phyloP scores from a whole-genome alignment of 2,888 invertebrate genomes.

The Gryllus longicercus region DNA sequence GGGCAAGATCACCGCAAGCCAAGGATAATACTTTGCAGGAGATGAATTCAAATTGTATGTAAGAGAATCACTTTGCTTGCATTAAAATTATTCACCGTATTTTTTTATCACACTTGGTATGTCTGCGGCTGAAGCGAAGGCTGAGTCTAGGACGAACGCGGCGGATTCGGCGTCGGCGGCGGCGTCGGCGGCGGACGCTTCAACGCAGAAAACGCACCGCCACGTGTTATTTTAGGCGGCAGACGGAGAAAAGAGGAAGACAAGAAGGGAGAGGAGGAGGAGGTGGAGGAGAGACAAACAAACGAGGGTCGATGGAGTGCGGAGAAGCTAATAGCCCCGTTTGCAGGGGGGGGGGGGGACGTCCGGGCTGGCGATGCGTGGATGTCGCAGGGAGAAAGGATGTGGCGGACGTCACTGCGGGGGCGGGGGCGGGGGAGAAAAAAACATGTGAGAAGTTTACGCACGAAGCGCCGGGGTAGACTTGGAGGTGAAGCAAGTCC shows the following conservation, averaged over 20 bases:
- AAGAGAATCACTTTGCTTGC: too few relatives aligned
- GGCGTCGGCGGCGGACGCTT: neutral
- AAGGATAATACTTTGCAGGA: too few relatives aligned
- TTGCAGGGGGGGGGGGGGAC: neutral
- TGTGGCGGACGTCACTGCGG: neutral
- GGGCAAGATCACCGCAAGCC: too few relatives aligned
- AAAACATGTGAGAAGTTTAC: too few relatives aligned
- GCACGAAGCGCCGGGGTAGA: too few relatives aligned
- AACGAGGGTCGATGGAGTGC: slow-evolving; percentile 10
- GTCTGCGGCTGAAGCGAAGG: neutral
- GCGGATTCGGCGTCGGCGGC: neutral
- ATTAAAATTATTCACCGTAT: too few relatives aligned
- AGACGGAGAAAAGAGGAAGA: neutral
- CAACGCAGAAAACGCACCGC: neutral
- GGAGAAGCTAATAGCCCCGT: neutral
- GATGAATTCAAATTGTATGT: too few relatives aligned
- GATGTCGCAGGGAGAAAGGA: neutral
- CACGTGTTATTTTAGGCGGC: neutral
- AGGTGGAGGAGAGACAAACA: neutral
- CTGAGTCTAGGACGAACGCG: neutral
- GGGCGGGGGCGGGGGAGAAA: neutral
- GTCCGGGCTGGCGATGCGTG: neutral
- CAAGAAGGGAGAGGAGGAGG: neutral
- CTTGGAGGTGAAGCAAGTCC: too few relatives aligned
- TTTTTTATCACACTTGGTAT: neutral